Evolutionary conservation across 2,888 invertebrate genomes (phyloP), one percentile per base, ranked within the genome.

Genomic region (Pristionchus entomophagus): DNA sequence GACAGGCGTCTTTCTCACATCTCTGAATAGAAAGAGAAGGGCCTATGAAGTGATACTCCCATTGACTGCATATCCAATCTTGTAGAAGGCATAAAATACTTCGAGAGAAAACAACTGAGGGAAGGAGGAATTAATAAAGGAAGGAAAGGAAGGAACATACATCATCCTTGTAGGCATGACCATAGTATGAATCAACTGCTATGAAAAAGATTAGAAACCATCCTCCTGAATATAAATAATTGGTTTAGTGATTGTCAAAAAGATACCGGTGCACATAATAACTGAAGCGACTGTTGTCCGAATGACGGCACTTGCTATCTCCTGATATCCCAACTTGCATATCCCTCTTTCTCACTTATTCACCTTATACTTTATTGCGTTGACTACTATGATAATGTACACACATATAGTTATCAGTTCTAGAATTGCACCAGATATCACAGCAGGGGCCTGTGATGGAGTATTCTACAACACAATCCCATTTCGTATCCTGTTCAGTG

Each of bases 181-280:
- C 41, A 32, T 69, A 69, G 65, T 69, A 69, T 2, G 73, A 73
- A 45, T 38, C 38, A 0, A n/a, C 41, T 12, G 41, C 73, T 26
- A 41, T 14, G 41, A 73, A 45, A 10, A 73, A 26, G 22, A 73
- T 73, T 6, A 73, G 73, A 45, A 73, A 73, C 73, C 73, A 73
- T 41, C 65, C 65, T 35, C 65, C 65, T 69, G 0, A 69, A 69
- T 0, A 22, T 38, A n/a, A n/a, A 6, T 22, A 38, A 22, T 38
- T 6, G 14, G 17, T 19, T 38, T 4, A 69, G 38, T 19, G 22
- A 59, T 5, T 69, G 14, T 35, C 0, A 8, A 38, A 35, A 3
- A 6, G 22, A 38, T n/a, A 73, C 73, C 26, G 14, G 73, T 10
- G 19, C 73, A 73, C 73, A 73, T 73, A n/a, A 73, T 19, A 10